Conservation (phyloP, 2,797 vertebrate species). For the Ataeniobius toweri region DNA sequence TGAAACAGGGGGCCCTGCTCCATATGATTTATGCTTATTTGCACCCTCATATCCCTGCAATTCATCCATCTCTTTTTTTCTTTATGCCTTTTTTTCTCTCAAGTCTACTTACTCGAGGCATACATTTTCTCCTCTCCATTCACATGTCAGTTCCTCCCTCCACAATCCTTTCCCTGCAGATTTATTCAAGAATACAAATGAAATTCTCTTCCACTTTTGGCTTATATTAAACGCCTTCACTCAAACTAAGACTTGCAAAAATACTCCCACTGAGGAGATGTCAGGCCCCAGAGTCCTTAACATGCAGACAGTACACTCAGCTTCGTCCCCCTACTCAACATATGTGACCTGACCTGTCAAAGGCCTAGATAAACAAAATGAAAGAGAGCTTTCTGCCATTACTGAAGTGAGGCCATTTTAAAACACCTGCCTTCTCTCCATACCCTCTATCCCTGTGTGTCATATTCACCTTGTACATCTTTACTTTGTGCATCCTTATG, state of each 20-base stretch:
- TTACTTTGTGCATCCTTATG: not conserved
- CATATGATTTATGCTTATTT: slow-evolving; percentile 55
- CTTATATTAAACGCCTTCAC: slow-evolving; percentile 62
- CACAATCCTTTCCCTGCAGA: slow-evolving; percentile 55
- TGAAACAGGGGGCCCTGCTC: slow-evolving; percentile 47
- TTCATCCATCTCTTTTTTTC: slow-evolving; percentile 20
- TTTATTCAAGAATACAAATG: slow-evolving; percentile 66
- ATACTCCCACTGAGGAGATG: slow-evolving; percentile 53
- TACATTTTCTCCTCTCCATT: slow-evolving; percentile 59
- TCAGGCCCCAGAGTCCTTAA: slow-evolving; percentile 37
- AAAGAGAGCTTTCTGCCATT: slow-evolving; percentile 20
- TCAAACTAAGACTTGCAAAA: slow-evolving; percentile 50
- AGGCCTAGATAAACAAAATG: slow-evolving; percentile 51
- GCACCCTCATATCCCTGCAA: slow-evolving; percentile 18
- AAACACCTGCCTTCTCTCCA: slow-evolving; percentile 16
- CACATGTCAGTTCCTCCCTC: slow-evolving; percentile 52
- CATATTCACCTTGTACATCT: not conserved
- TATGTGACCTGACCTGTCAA: slow-evolving; percentile 52
- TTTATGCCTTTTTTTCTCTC: slow-evolving; percentile 10
- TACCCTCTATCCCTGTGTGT: slow-evolving; percentile 3
- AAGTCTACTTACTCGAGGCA: slow-evolving; percentile 42
- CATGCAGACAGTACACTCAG: slow-evolving; percentile 40
- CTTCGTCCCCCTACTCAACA: slow-evolving; percentile 21
- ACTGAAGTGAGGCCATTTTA: slow-evolving; percentile 23
- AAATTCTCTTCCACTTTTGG: slow-evolving; percentile 68